Evolutionary conservation across 2,888 invertebrate genomes (phyloP).

Genomic region (Lithophane semibrunnea): DNA sequence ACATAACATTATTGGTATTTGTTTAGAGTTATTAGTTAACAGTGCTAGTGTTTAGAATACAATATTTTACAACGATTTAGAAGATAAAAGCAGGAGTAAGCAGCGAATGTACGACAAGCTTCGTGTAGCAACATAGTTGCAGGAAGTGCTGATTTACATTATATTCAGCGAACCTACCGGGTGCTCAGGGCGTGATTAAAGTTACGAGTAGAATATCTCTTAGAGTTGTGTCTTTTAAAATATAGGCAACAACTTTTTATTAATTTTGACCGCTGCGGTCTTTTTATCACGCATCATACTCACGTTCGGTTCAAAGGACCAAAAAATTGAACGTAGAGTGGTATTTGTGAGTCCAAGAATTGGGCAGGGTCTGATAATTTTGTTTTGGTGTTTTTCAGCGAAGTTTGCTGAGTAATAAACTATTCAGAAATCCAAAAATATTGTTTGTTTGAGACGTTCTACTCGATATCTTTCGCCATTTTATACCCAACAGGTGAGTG

Average conservation of each 20-base stretch:
- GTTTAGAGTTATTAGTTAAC: constrained; percentile 83
- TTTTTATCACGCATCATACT: neutral
- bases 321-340: neutral
- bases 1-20: constrained; percentile 83
- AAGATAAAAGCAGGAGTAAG: constrained; percentile 87
- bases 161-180: neutral
- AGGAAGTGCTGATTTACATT: neutral
- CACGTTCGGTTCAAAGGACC: neutral
- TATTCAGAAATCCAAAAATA: neutral
- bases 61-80: constrained; percentile 85
- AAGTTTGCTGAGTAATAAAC: neutral
- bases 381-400: no score
- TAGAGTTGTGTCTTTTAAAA: neutral
- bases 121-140: constrained; percentile 32
- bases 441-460: constrained; percentile 29
- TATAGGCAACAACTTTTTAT: neutral
- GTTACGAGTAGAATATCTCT: constrained; percentile 42
- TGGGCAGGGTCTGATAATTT: neutral
- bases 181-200: neutral
- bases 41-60: constrained; percentile 85
- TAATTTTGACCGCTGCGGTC: neutral
- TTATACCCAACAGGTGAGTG: constrained; percentile 18
- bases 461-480: constrained; percentile 26
- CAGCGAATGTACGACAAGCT: constrained; percentile 75
- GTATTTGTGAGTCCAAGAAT: neutral